Evolutionary conservation across 2,797 vertebrate genomes (phyloP).

Genomic region (Periophthalmus magnuspinnatus): DNA sequence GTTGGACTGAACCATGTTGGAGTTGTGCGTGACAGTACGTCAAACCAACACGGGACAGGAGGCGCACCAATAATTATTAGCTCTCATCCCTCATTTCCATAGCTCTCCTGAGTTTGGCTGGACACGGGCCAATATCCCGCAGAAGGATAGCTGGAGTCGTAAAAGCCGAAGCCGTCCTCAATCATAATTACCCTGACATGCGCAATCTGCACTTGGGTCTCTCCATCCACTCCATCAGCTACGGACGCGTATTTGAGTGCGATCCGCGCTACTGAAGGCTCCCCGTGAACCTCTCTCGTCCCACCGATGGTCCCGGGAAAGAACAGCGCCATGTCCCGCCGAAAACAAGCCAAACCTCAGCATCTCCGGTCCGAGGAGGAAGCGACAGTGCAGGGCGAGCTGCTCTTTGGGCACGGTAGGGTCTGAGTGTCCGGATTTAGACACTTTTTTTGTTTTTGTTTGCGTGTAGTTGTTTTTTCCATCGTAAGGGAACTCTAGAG

Average conservation of each 20-base stretch:
- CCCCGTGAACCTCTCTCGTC: constrained; percentile 55
- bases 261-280: constrained; percentile 70
- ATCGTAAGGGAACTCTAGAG: neutral
- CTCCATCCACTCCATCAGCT: constrained; percentile 78
- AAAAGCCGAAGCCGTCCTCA: constrained; percentile 87
- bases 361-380: constrained; percentile 83
- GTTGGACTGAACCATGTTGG: constrained; percentile 51
- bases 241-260: constrained; percentile 73
- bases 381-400: constrained; percentile 57
- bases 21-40: constrained; percentile 62
- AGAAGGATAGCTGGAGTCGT: constrained; percentile 81
- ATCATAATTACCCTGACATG: constrained; percentile 92
- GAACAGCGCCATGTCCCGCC: constrained; percentile 92
- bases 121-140: constrained; percentile 87
- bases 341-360: constrained; percentile 98
- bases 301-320: constrained; percentile 82
- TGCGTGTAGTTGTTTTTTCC: neutral
- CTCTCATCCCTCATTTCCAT: constrained; percentile 88
- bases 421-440: constrained; percentile 14
- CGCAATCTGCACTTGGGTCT: constrained; percentile 84
- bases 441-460: constrained; percentile 10
- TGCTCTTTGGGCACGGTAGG: constrained; percentile 83
- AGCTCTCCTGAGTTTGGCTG: constrained; percentile 83
- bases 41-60: constrained; percentile 73
- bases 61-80: constrained; percentile 84